Percentiles rank a stretch among this genome's conserved stretches.
Conservation (phyloP, 2,888 invertebrate species). For the Dioctria rufipes region DNA sequence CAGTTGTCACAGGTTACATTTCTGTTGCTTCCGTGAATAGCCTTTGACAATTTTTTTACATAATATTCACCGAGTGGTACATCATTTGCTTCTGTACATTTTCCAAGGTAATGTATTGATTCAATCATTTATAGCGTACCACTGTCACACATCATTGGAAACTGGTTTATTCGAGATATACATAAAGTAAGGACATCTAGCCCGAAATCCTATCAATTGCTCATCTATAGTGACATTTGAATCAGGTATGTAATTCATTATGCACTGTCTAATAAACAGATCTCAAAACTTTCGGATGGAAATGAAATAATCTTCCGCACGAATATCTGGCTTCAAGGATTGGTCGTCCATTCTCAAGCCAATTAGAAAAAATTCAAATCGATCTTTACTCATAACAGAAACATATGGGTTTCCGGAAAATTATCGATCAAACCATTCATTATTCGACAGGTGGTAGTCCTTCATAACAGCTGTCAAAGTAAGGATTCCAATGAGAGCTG, state of each 20-base stretch:
- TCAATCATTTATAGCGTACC: no score
- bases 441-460: no score
- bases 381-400: background rate
- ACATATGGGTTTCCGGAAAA: background rate
- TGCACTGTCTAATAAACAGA: background rate
- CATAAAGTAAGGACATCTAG: background rate
- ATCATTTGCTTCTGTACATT: no score
- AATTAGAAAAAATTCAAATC: background rate
- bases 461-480: no score
- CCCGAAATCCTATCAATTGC: background rate
- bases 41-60: no score
- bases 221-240: background rate
- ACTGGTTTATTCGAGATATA: background rate
- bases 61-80: no score
- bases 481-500: no score
- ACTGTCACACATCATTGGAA: no score
- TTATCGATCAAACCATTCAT: background rate
- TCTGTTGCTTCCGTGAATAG: no score
- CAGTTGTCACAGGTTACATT: no score
- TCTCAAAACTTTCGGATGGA: background rate
- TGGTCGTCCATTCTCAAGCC: background rate
- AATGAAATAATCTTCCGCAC: background rate
- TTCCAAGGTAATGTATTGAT: no score
- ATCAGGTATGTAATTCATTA: background rate
- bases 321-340: background rate